phyloP scores from a whole-genome alignment of 2,113 vertebrate species.

The Tonatia bakeri region DNA sequence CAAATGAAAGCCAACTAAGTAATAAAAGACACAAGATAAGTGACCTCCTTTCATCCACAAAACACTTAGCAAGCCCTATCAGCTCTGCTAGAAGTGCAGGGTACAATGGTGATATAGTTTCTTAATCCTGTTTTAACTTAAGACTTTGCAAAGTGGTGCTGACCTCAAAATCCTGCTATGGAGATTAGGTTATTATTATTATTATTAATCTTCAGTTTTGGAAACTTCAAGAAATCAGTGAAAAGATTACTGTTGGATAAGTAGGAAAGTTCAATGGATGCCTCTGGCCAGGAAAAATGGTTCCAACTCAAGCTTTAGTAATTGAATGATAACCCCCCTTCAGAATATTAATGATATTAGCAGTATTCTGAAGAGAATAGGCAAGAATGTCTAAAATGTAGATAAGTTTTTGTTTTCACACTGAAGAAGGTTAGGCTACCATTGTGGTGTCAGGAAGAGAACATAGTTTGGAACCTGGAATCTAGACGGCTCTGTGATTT shows the following conservation, averaged over 20 bases:
- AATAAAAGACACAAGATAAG: background rate
- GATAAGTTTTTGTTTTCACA: background rate
- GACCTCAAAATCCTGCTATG: background rate
- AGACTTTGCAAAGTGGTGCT: background rate
- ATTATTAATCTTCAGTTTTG: background rate
- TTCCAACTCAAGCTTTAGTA: background rate
- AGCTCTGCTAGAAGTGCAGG: background rate
- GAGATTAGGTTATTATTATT: conserved; percentile 21
- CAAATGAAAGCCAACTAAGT: background rate
- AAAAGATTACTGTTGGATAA: background rate
- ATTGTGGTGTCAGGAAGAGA: background rate
- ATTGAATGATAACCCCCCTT: background rate
- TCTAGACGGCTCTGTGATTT: conserved; percentile 20
- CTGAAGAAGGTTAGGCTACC: background rate
- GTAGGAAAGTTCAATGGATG: background rate
- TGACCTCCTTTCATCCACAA: background rate
- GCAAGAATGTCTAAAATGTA: background rate
- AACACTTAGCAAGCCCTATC: background rate
- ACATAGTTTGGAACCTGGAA: background rate
- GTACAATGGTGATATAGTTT: background rate
- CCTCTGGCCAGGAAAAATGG: background rate
- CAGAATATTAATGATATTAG: background rate
- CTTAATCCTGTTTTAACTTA: background rate
- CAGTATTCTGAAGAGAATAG: too few relatives aligned
- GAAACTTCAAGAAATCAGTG: background rate